A percentile compares a stretch with the other conserved stretches of the same genome.
Conservation (phyloP, 2,888 invertebrate species). For the Nemapogon koenigi region DNA sequence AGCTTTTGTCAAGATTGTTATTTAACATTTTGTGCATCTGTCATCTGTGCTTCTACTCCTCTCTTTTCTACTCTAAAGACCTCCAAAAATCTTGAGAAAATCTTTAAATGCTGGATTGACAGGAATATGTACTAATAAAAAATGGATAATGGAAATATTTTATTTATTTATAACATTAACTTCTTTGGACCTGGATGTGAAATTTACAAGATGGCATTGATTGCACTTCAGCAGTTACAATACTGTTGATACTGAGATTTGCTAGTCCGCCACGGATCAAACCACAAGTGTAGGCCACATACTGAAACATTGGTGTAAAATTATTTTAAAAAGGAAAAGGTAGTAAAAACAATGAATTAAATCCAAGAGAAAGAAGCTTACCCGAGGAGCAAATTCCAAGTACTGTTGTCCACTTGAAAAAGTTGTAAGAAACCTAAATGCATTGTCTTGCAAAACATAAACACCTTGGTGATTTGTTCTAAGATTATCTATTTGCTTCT, state of each 20-base stretch:
- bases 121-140: too few species aligned
- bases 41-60: too few species aligned
- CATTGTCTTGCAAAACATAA: slow-evolving; percentile 96
- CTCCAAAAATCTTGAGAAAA: too few species aligned
- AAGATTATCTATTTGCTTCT: slow-evolving; percentile 97
- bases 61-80: too few species aligned
- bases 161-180: slow-evolving; percentile 32
- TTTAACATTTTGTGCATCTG: too few species aligned
- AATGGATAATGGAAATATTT: slow-evolving; percentile 13
- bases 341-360: neutral
- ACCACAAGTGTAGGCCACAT: slow-evolving; percentile 95
- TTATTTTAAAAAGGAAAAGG: neutral
- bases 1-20: too few species aligned
- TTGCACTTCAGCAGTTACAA: slow-evolving; percentile 95
- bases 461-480: slow-evolving; percentile 98
- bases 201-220: slow-evolving; percentile 93
- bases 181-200: slow-evolving; percentile 86
- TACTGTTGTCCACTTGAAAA: slow-evolving; percentile 91
- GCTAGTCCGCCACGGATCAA: slow-evolving; percentile 93
- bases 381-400: slow-evolving; percentile 87
- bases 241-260: slow-evolving; percentile 91
- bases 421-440: slow-evolving; percentile 87
- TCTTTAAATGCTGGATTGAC: too few species aligned
- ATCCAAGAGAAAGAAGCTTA: slow-evolving; percentile 38
- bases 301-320: slow-evolving; percentile 50